Evolutionary conservation across 2,888 invertebrate species (phyloP).

Genomic region (Caenorhabditis zanzibari): DNA sequence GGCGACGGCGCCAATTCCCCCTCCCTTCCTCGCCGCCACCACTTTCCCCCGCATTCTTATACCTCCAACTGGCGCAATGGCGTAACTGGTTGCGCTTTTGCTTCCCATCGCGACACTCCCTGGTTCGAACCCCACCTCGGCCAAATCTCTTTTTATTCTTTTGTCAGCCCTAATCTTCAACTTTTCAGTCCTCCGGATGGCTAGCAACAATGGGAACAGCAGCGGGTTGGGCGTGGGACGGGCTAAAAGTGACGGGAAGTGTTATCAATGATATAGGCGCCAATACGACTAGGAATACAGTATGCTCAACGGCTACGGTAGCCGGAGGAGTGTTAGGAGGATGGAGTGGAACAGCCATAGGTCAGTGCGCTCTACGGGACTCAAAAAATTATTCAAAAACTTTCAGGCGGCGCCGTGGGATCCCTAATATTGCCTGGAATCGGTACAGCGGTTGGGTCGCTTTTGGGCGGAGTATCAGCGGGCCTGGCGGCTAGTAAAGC

Average conservation of each 20-base stretch:
- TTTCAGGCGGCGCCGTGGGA: constrained; percentile 47
- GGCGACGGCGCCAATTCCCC: background rate
- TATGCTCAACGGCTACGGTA: constrained; percentile 53
- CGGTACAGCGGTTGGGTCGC: constrained; percentile 47
- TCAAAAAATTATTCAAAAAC: too few relatives aligned
- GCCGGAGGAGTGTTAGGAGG: constrained; percentile 46
- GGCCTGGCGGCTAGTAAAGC: constrained; percentile 43
- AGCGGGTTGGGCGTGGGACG: constrained; percentile 55
- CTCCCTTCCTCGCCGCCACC: background rate
- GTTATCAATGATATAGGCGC: constrained; percentile 40
- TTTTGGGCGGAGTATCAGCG: constrained; percentile 37
- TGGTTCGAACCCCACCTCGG: background rate
- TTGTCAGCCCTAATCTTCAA: background rate
- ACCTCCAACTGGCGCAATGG: background rate
- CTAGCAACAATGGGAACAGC: constrained; percentile 27
- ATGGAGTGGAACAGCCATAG: constrained; percentile 47
- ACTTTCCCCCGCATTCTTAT: background rate
- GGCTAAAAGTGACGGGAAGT: constrained; percentile 47
- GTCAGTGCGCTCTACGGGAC: too few relatives aligned
- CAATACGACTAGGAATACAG: constrained; percentile 52
- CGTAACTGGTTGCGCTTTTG: background rate
- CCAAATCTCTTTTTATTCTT: background rate
- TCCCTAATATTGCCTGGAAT: constrained; percentile 42
- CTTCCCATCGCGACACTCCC: background rate
- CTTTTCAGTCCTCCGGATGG: constrained; percentile 44